Percentiles rank a stretch among this genome's conserved stretches.
phyloP scores from a whole-genome alignment of 2,797 vertebrate genomes.

The Lerista edwardsae region DNA sequence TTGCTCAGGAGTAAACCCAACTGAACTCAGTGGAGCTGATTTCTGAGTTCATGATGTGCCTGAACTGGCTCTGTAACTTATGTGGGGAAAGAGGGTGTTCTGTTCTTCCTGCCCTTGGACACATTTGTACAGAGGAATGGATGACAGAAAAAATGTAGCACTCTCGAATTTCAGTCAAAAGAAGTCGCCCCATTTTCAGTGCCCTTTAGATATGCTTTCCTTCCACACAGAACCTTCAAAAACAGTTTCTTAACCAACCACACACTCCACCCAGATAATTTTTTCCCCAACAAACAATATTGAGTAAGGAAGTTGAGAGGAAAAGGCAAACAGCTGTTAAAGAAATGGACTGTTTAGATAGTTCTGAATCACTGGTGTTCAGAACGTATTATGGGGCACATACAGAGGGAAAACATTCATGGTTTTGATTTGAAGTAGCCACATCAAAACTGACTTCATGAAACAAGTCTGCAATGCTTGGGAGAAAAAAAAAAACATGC shows the following conservation, averaged over 20 bases:
- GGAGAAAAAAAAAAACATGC: conserved; percentile 41
- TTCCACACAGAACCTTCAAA: conserved; percentile 62
- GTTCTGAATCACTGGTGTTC: conserved; percentile 69
- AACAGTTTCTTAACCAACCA: conserved; percentile 63
- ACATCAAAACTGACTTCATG: conserved; percentile 70
- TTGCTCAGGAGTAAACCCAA: background rate
- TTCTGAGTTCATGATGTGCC: background rate
- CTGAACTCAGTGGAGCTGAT: background rate
- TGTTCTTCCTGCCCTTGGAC: background rate
- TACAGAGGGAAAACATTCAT: conserved; percentile 64
- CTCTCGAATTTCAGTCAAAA: conserved; percentile 37
- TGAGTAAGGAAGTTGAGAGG: conserved; percentile 54
- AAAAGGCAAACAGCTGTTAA: conserved; percentile 73
- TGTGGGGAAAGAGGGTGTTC: conserved; percentile 34
- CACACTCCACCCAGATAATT: conserved; percentile 67
- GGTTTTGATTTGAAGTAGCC: conserved; percentile 75
- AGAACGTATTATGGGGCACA: conserved; percentile 62
- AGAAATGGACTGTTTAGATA: conserved; percentile 72
- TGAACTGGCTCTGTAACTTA: background rate
- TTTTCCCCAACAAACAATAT: conserved; percentile 65
- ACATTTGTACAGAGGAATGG: conserved; percentile 37
- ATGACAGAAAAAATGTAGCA: conserved; percentile 51
- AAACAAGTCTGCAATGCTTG: conserved; percentile 66
- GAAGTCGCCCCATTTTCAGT: conserved; percentile 50
- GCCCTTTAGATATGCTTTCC: conserved; percentile 67